Percentiles rank a stretch among this genome's conserved stretches.
These are phyloP conservation scores for Hydrozoanthus tunicans DNA, from an alignment of 64 coral and sea anemone genomes.

Conservation along the genomic window DNA sequence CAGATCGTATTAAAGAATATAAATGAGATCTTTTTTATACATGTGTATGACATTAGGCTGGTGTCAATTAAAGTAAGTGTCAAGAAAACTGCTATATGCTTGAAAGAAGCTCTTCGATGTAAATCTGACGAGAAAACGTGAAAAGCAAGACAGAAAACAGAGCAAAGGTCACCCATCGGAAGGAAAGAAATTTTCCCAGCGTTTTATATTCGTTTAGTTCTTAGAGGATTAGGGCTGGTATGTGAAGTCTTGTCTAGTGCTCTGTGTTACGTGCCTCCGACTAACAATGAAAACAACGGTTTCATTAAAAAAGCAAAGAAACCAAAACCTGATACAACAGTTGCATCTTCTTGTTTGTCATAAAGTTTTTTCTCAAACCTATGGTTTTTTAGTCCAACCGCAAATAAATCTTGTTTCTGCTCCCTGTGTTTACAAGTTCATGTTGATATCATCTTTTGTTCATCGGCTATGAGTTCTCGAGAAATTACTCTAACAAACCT, in stretches of 20 bases:
- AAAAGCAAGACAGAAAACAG: slow-evolving; percentile 43
- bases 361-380: background rate
- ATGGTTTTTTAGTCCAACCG: background rate
- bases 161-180: slow-evolving; percentile 26
- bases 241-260: slow-evolving; percentile 16
- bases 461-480: background rate
- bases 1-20: slow-evolving; percentile 23
- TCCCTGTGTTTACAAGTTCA: background rate
- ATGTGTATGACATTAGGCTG: background rate
- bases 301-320: slow-evolving; percentile 37
- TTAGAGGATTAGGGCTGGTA: slow-evolving; percentile 35
- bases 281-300: slow-evolving; percentile 23
- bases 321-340: background rate
- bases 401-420: background rate
- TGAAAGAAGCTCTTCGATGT: background rate
- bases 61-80: background rate
- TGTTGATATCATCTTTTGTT: background rate
- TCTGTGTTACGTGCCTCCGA: background rate
- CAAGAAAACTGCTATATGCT: background rate
- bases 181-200: slow-evolving; percentile 57
- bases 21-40: background rate
- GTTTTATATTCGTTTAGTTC: slow-evolving; percentile 35
- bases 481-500: background rate
- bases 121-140: background rate
- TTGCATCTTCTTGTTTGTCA: background rate